These are phyloP conservation scores for Pseudomyrmex concolor DNA, from an alignment of 1,140 invertebrate genomes.

Conservation along the genomic window DNA sequence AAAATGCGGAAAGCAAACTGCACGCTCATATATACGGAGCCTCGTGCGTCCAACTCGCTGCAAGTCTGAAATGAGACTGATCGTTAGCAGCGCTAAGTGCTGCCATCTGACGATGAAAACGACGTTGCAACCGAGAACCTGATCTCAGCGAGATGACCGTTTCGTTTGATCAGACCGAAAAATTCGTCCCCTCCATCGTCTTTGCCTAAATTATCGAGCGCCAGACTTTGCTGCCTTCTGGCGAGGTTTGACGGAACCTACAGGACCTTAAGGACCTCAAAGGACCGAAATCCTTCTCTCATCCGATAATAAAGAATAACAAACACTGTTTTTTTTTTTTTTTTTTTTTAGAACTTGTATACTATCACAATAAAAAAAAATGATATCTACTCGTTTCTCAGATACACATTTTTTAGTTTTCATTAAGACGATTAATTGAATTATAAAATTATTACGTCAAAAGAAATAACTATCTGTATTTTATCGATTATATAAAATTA, in stretches of 20 bases:
- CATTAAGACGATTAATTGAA: background rate
- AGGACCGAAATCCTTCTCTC: conserved; percentile 24
- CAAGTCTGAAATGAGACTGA: conserved; percentile 60
- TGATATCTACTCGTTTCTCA: background rate
- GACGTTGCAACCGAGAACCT: conserved; percentile 23
- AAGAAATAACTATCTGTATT: background rate
- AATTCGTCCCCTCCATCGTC: conserved; percentile 60
- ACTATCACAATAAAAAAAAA: background rate
- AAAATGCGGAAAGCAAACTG: background rate
- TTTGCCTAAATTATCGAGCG: background rate
- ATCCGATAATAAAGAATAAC: conserved; percentile 30
- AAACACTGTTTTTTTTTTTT: background rate
- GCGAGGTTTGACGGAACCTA: conserved; percentile 65
- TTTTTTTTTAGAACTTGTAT: background rate
- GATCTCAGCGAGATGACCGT: background rate
- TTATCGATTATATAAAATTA: background rate
- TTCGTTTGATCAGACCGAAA: conserved; percentile 50
- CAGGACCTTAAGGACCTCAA: conserved; percentile 36
- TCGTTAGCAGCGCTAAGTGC: conserved; percentile 46
- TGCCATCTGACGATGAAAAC: conserved; percentile 71
- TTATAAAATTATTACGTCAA: background rate
- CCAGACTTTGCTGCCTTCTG: conserved; percentile 80
- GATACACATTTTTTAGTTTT: background rate
- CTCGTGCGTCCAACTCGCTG: conserved; percentile 30
- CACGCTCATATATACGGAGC: too few species aligned